Conservation (phyloP, 2,797 vertebrate species). For the Peromyscus nudipes region DNA sequence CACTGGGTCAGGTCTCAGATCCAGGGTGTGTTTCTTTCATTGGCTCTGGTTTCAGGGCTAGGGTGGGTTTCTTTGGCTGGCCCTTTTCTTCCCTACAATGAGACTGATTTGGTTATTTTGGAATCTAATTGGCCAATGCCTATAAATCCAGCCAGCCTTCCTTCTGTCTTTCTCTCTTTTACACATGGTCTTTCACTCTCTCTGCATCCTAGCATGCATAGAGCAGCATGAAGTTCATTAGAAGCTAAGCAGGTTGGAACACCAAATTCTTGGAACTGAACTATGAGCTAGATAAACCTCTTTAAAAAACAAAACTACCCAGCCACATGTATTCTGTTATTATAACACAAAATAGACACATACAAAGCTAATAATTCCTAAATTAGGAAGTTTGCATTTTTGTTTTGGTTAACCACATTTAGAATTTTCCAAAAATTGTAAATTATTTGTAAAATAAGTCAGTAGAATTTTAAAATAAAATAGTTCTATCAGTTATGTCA, state of each 20-base stretch:
- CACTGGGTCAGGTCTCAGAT: too few relatives aligned
- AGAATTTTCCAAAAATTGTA: not conserved
- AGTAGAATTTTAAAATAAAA: not conserved
- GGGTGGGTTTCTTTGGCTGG: too few relatives aligned
- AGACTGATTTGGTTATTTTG: not conserved
- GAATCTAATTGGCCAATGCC: not conserved
- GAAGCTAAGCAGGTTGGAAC: not conserved
- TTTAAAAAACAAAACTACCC: not conserved
- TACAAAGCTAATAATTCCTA: not conserved
- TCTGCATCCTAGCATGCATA: not conserved
- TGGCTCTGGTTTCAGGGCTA: too few relatives aligned
- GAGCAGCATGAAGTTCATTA: not conserved
- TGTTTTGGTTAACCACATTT: not conserved
- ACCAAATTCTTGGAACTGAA: not conserved
- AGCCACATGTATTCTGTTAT: not conserved
- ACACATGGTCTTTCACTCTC: not conserved
- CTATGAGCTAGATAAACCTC: not conserved
- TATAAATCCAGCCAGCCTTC: not conserved
- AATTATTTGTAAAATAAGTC: not conserved
- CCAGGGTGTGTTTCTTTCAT: too few relatives aligned
- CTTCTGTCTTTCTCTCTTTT: not conserved
- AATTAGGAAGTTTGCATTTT: constrained; percentile 18
- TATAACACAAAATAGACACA: not conserved
- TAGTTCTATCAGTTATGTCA: not conserved
- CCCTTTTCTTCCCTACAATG: too few relatives aligned